phyloP scores from a whole-genome alignment of 1,140 invertebrate species.

The Pogonognathellus flavescens region DNA sequence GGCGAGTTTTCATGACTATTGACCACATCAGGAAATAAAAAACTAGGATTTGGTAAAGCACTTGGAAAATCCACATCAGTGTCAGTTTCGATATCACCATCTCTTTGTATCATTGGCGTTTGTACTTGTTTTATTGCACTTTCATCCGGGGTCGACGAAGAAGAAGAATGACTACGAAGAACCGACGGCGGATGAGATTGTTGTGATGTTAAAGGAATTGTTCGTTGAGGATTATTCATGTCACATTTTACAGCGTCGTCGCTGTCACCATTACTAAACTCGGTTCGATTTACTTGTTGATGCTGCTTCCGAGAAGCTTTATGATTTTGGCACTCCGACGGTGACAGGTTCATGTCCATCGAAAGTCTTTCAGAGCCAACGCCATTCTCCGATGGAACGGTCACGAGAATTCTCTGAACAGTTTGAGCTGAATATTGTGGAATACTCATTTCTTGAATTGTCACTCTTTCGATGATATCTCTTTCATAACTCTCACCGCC shows the following conservation, averaged over 20 bases:
- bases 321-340: slow-evolving; percentile 5
- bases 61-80: slow-evolving; percentile 22
- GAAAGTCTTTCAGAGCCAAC: slow-evolving; percentile 17
- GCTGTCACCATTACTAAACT: neutral
- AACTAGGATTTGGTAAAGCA: slow-evolving; percentile 15
- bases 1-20: neutral
- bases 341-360: slow-evolving; percentile 31
- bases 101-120: neutral
- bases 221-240: neutral
- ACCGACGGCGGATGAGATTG: neutral
- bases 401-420: slow-evolving; percentile 21
- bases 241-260: neutral
- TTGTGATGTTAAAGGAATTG: neutral
- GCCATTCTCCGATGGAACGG: slow-evolving; percentile 23
- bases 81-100: neutral
- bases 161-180: neutral
- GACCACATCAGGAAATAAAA: slow-evolving; percentile 11
- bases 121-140: neutral
- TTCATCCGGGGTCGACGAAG: neutral
- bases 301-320: neutral
- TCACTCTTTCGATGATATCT: slow-evolving; percentile 42
- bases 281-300: neutral
- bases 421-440: slow-evolving; percentile 11
- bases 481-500: neutral
- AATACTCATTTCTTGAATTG: slow-evolving; percentile 51